These are phyloP conservation scores for Drosophila triauraria DNA, from an alignment of 1,140 invertebrate species.

Conservation along the genomic window DNA sequence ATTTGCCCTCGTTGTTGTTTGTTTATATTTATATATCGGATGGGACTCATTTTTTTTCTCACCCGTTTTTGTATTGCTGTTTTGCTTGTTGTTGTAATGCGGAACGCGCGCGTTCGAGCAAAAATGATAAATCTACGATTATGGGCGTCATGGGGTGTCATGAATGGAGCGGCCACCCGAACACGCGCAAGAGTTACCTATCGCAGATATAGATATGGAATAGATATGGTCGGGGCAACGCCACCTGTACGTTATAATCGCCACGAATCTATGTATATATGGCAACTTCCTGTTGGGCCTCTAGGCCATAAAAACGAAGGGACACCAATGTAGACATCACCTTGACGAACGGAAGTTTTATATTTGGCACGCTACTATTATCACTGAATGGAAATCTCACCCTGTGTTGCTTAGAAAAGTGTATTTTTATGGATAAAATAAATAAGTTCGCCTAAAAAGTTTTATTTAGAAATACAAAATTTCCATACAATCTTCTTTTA, in stretches of 20 bases:
- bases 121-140: slow-evolving; percentile 73
- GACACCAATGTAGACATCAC: neutral
- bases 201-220: slow-evolving; percentile 32
- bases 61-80: slow-evolving; percentile 18
- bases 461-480: too few relatives aligned
- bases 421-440: too few relatives aligned
- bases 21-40: slow-evolving; percentile 60
- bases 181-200: slow-evolving; percentile 49
- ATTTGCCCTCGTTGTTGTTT: slow-evolving; percentile 47
- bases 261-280: neutral
- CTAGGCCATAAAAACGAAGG: neutral
- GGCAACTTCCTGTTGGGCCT: slow-evolving; percentile 23
- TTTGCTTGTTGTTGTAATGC: slow-evolving; percentile 59
- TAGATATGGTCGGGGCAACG: slow-evolving; percentile 1
- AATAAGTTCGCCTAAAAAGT: too few relatives aligned
- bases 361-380: neutral
- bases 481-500: too few relatives aligned
- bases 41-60: slow-evolving; percentile 21
- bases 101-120: slow-evolving; percentile 57
- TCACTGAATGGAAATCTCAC: too few relatives aligned
- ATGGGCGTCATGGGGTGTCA: slow-evolving; percentile 69
- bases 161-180: slow-evolving; percentile 42
- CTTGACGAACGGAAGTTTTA: neutral
- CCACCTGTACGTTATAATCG: slow-evolving; percentile 15
- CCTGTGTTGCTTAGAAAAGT: too few relatives aligned